phyloP scores from a whole-genome alignment of 2,113 vertebrate genomes.

The Vombatus ursinus region DNA sequence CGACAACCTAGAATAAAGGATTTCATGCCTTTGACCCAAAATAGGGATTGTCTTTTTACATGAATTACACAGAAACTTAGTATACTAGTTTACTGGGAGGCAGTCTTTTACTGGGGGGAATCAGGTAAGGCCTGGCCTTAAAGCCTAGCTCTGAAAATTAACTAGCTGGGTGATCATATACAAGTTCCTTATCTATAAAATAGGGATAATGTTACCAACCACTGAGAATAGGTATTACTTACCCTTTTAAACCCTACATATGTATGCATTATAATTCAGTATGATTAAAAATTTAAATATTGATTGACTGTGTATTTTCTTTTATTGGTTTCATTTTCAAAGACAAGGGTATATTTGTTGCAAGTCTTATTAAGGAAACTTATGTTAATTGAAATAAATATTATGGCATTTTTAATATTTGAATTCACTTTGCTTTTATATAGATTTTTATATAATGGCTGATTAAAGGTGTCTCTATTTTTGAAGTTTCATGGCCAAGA shows the following conservation, averaged over 20 bases:
- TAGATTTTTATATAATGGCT: neutral
- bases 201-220: neutral
- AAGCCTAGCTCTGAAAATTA: neutral
- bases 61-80: neutral
- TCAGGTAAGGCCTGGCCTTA: constrained; percentile 3
- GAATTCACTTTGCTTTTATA: constrained; percentile 43
- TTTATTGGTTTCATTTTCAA: constrained; percentile 56
- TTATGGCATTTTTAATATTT: constrained; percentile 38
- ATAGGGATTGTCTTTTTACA: neutral
- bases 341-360: constrained; percentile 23
- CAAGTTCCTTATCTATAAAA: neutral
- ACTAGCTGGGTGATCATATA: neutral
- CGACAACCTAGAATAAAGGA: neutral
- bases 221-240: neutral
- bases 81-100: neutral
- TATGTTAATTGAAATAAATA: constrained; percentile 33
- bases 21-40: neutral
- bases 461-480: constrained; percentile 13
- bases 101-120: constrained; percentile 19
- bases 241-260: neutral
- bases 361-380: neutral
- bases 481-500: constrained; percentile 44
- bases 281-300: neutral
- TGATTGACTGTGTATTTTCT: constrained; percentile 24
- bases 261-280: neutral